phyloP scores from a whole-genome alignment of 2,113 vertebrate species.

The Tupaia chinensis region DNA sequence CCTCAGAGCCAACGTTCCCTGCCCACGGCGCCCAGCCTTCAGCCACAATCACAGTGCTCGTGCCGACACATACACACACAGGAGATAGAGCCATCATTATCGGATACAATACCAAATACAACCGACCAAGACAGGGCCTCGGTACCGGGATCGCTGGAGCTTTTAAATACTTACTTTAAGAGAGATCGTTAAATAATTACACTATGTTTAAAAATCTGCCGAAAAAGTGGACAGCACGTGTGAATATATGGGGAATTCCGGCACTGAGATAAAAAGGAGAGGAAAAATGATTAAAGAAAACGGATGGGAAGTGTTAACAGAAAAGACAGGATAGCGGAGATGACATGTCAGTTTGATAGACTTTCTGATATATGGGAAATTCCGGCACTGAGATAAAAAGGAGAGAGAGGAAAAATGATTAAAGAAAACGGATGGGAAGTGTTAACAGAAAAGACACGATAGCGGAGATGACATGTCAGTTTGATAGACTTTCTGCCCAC shows the following conservation, averaged over 20 bases:
- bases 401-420: background rate
- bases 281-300: background rate
- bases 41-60: background rate
- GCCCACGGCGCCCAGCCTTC: background rate
- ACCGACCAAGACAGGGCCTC: background rate
- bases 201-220: background rate
- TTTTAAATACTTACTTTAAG: conserved; percentile 11
- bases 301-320: background rate
- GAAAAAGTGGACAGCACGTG: background rate
- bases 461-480: background rate
- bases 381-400: too few relatives aligned
- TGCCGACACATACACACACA: background rate
- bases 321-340: background rate
- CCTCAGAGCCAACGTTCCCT: background rate
- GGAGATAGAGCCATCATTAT: background rate
- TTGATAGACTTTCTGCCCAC: background rate
- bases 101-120: background rate
- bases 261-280: background rate
- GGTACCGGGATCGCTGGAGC: background rate
- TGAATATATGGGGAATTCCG: background rate
- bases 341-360: background rate
- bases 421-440: background rate
- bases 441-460: background rate
- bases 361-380: too few relatives aligned
- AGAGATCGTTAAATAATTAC: background rate